Evolutionary conservation across 2,888 invertebrate genomes (phyloP).

Genomic region (Autographa pulchrina): DNA sequence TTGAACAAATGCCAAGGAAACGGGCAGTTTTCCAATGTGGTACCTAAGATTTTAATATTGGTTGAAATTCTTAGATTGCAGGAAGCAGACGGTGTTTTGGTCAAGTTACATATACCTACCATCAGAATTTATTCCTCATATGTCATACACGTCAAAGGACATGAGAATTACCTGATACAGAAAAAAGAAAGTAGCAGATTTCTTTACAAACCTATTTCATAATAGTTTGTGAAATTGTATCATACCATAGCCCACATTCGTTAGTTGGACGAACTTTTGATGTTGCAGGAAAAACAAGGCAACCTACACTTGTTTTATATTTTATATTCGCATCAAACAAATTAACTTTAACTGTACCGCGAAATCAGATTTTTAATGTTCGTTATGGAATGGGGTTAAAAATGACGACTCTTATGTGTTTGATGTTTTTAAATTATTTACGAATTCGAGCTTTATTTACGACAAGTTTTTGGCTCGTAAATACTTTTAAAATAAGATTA

Average conservation of each 20-base stretch:
- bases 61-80: constrained; percentile 62
- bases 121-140: constrained; percentile 10
- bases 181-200: constrained; percentile 1
- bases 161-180: background rate
- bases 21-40: constrained; percentile 75
- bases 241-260: constrained; percentile 16
- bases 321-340: constrained; percentile 13
- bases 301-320: constrained; percentile 12
- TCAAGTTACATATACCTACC: constrained; percentile 25
- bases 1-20: constrained; percentile 81
- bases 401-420: constrained; percentile 2
- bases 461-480: constrained; percentile 32
- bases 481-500: constrained; percentile 30
- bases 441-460: constrained; percentile 29
- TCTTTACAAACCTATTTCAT: constrained; percentile 42
- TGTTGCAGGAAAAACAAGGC: constrained; percentile 28
- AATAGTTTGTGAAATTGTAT: constrained; percentile 28
- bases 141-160: constrained; percentile 8
- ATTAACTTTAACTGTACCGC: constrained; percentile 11
- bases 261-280: constrained; percentile 35
- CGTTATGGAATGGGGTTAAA: background rate
- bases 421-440: constrained; percentile 15
- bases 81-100: constrained; percentile 46
- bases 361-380: constrained; percentile 3
- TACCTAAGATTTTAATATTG: constrained; percentile 65